phyloP scores from a whole-genome alignment of 2,888 invertebrate genomes.

The Argynnis bischoffii region DNA sequence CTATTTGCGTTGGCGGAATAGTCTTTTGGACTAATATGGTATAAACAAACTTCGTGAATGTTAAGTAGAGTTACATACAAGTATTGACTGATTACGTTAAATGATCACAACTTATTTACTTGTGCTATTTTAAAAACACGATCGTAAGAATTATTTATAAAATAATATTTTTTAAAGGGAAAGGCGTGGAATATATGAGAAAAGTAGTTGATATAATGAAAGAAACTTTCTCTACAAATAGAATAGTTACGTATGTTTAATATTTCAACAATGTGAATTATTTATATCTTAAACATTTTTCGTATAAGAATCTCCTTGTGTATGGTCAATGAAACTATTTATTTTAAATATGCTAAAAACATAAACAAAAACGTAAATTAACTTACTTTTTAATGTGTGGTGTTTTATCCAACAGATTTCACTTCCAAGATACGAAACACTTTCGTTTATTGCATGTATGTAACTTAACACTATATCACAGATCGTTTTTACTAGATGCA shows the following conservation, averaged over 20 bases:
- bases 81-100: conserved; percentile 10
- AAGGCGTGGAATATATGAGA: conserved; percentile 3
- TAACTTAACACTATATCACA: conserved; percentile 79
- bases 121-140: not conserved
- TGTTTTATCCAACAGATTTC: conserved; percentile 22
- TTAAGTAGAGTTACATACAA: conserved; percentile 13
- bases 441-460: conserved; percentile 51
- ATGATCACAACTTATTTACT: not conserved
- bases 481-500: conserved; percentile 68
- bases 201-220: conserved; percentile 22
- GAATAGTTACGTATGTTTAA: conserved; percentile 3
- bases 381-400: conserved; percentile 28
- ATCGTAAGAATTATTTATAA: not conserved
- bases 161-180: not conserved
- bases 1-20: conserved; percentile 69
- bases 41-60: conserved; percentile 8
- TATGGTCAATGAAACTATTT: not conserved
- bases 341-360: conserved; percentile 11
- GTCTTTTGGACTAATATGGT: conserved; percentile 64
- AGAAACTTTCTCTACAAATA: conserved; percentile 35
- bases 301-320: not conserved
- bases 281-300: not conserved
- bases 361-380: conserved; percentile 19
- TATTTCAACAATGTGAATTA: not conserved
- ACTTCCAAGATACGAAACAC: conserved; percentile 38